phyloP scores from a whole-genome alignment of 2,113 vertebrate species.

The Cheirogaleus medius region DNA sequence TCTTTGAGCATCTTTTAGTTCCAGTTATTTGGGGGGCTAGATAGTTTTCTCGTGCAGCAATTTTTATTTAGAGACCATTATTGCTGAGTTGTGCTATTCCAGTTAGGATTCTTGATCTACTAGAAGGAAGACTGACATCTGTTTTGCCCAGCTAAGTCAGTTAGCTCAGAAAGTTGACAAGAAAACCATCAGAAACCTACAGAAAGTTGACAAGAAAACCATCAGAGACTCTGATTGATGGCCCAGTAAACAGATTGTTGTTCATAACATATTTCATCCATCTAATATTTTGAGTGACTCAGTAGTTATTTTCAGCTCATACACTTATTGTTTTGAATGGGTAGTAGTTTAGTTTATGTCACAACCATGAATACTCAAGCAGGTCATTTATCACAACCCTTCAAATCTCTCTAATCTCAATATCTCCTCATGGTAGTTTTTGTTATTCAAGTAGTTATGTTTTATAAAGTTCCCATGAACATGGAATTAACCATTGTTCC shows the following conservation, averaged over 20 bases:
- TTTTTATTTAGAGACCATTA: not conserved
- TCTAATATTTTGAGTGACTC: constrained; percentile 76
- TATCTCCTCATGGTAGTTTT: not conserved
- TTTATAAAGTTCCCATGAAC: not conserved
- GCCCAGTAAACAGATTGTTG: constrained; percentile 72
- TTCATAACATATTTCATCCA: constrained; percentile 76
- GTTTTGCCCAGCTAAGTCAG: constrained; percentile 58
- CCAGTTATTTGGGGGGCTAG: not conserved
- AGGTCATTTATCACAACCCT: constrained; percentile 57
- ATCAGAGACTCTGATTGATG: constrained; percentile 71
- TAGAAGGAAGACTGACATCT: constrained; percentile 62
- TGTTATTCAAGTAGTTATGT: not conserved
- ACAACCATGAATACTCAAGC: constrained; percentile 71
- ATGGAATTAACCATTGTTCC: not conserved
- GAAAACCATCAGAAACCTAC: constrained; percentile 66
- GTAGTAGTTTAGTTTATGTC: constrained; percentile 53
- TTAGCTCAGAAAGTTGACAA: constrained; percentile 73
- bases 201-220: constrained; percentile 71
- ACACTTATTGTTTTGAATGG: constrained; percentile 50
- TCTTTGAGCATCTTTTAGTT: not conserved
- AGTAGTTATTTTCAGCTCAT: constrained; percentile 60
- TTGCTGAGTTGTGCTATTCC: not conserved
- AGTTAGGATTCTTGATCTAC: not conserved
- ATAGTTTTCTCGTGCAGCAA: not conserved
- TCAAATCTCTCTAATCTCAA: constrained; percentile 44